Evolutionary conservation across 2,888 invertebrate genomes (phyloP).

Genomic region (Gastracanthus pulcherrimus): DNA sequence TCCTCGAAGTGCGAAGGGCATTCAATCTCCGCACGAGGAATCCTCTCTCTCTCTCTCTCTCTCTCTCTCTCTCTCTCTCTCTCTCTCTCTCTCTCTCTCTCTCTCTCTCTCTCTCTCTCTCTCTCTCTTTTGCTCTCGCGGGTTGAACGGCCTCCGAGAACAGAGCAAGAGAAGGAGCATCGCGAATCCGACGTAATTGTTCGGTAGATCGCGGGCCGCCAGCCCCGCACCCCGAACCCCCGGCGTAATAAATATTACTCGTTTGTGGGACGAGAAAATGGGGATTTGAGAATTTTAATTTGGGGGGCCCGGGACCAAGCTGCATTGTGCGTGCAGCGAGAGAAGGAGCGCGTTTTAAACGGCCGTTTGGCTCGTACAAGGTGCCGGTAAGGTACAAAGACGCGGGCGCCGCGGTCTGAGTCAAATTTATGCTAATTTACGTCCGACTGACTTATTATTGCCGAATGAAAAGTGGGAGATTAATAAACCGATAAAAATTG

Average conservation of each 20-base stretch:
- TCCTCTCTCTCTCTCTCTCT: too few relatives aligned
- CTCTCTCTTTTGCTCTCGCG: neutral
- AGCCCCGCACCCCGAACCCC: neutral
- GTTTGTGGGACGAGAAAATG: constrained; percentile 44
- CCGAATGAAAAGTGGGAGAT: neutral
- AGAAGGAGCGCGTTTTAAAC: neutral
- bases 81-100: too few relatives aligned
- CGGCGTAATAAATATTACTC: constrained; percentile 49
- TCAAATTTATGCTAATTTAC: constrained; percentile 53
- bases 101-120: too few relatives aligned
- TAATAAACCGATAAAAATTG: constrained; percentile 36
- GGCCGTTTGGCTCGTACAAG: neutral
- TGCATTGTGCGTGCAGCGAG: neutral
- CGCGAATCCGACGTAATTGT: constrained; percentile 53
- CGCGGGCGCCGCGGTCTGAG: neutral
- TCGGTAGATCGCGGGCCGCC: constrained; percentile 9
- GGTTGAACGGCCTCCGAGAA: constrained; percentile 37
- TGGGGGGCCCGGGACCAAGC: neutral
- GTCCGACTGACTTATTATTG: constrained; percentile 7
- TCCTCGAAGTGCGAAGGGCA: constrained; percentile 39
- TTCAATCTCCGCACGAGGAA: constrained; percentile 39
- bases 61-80: too few relatives aligned
- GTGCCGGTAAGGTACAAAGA: neutral
- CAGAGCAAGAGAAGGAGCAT: constrained; percentile 23
- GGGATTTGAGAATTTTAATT: constrained; percentile 52